phyloP scores from a whole-genome alignment of 2,113 vertebrate genomes.

The Canis aureus region DNA sequence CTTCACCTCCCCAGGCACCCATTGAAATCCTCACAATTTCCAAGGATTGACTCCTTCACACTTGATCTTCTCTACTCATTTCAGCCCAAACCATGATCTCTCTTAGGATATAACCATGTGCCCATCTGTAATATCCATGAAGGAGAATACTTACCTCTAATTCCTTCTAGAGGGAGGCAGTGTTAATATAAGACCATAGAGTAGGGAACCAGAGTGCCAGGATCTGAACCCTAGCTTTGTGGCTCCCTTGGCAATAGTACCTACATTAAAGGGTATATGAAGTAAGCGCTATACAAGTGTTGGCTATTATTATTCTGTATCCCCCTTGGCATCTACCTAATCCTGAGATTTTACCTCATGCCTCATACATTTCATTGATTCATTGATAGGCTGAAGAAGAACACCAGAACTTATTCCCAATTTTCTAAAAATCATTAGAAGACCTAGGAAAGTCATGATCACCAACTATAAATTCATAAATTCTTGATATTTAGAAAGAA shows the following conservation, averaged over 20 bases:
- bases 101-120: not conserved
- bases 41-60: not conserved
- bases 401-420: not conserved
- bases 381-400: not conserved
- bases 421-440: not conserved
- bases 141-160: not conserved
- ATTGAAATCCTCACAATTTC: not conserved
- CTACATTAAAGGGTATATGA: not conserved
- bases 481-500: not conserved
- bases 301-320: not conserved
- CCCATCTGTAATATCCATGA: not conserved
- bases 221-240: not conserved
- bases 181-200: not conserved
- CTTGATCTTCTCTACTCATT: slow-evolving; percentile 1
- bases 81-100: not conserved
- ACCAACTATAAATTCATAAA: not conserved
- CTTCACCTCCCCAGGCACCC: not conserved
- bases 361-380: not conserved
- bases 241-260: not conserved
- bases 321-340: not conserved
- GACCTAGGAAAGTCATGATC: not conserved
- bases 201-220: not conserved
- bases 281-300: not conserved
- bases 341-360: not conserved
- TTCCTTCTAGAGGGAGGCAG: not conserved